Conservation (phyloP, 1,140 invertebrate genomes). For the Cherax destructor region DNA sequence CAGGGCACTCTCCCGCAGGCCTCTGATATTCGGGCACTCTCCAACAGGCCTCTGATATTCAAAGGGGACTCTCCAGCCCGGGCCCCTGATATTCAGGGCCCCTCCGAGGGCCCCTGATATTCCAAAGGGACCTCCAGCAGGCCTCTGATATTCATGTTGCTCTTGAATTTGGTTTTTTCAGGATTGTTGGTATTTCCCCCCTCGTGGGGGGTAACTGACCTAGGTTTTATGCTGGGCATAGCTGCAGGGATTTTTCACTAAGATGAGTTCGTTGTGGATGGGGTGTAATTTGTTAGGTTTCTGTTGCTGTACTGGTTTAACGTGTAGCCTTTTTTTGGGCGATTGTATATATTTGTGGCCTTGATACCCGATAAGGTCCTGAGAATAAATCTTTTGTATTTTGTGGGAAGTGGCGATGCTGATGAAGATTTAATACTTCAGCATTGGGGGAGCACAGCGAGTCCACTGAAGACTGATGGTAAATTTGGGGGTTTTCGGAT, state of each 20-base stretch:
- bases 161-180: constrained; percentile 42
- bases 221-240: constrained; percentile 25
- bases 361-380: constrained; percentile 33
- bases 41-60: too few species aligned
- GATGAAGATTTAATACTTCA: constrained; percentile 39
- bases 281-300: constrained; percentile 25
- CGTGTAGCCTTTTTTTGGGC: constrained; percentile 48
- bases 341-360: constrained; percentile 51
- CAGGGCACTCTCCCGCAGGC: too few species aligned
- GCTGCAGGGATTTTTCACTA: neutral
- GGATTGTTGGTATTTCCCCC: constrained; percentile 61
- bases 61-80: too few species aligned
- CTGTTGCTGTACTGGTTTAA: constrained; percentile 22
- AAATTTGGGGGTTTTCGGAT: constrained; percentile 48
- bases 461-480: constrained; percentile 33
- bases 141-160: neutral
- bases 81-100: too few species aligned
- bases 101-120: neutral
- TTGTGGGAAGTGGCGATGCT: constrained; percentile 38
- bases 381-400: constrained; percentile 47
- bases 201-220: constrained; percentile 40
- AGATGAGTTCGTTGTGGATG: constrained; percentile 33
- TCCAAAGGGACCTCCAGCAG: constrained; percentile 22
- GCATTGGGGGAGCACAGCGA: constrained; percentile 28
- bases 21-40: too few species aligned